These are phyloP conservation scores for Spermophilus dauricus DNA, from an alignment of 2,113 vertebrate genomes.

Conservation along the genomic window DNA sequence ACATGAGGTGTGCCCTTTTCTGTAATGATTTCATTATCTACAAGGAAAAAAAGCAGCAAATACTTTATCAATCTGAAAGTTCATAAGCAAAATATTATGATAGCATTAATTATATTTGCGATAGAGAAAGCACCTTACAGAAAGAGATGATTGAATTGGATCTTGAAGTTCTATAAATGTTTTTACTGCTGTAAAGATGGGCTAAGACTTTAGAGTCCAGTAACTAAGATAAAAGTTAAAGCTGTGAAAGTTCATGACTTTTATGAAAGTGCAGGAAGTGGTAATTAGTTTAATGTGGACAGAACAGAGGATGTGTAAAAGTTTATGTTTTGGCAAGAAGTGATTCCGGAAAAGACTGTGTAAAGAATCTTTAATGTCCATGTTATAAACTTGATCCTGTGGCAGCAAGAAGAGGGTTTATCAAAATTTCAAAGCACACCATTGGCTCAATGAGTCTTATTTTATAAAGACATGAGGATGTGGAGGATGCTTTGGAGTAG, in stretches of 20 bases:
- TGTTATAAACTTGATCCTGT: not conserved
- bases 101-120: not conserved
- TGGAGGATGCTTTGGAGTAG: not conserved
- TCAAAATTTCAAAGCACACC: not conserved
- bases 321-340: conserved; percentile 47
- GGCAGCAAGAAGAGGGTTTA: not conserved
- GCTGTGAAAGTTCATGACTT: conserved; percentile 31
- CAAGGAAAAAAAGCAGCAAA: not conserved
- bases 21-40: not conserved
- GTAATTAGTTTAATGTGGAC: not conserved
- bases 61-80: conserved; percentile 4
- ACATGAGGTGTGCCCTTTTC: not conserved
- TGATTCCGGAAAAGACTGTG: not conserved
- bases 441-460: not conserved
- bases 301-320: not conserved
- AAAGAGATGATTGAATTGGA: not conserved
- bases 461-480: not conserved
- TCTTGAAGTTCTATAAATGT: not conserved
- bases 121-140: not conserved
- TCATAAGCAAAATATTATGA: not conserved
- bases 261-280: conserved; percentile 29
- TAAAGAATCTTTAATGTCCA: not conserved
- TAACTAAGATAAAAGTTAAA: conserved; percentile 40
- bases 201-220: not conserved
- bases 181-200: not conserved